phyloP scores from a whole-genome alignment of 2,888 invertebrate species.

The Parnassius glacialis region DNA sequence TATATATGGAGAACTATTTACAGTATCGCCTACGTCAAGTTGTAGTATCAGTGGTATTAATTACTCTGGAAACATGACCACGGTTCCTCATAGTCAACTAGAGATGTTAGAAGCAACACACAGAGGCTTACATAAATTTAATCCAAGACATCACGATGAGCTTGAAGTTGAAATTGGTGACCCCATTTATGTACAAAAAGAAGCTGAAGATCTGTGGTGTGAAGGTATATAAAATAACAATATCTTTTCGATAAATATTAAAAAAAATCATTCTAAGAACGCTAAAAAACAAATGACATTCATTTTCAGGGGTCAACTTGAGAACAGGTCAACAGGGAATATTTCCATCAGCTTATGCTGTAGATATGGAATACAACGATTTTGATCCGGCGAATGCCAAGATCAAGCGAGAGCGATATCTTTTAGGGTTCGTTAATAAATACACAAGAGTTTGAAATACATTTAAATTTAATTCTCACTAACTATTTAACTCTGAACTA shows the following conservation, averaged over 20 bases:
- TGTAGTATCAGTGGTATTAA: slow-evolving; percentile 78
- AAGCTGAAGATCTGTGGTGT: slow-evolving; percentile 98
- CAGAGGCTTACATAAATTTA: slow-evolving; percentile 96
- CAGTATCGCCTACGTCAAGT: slow-evolving; percentile 82
- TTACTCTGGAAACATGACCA: slow-evolving; percentile 84
- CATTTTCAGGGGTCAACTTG: slow-evolving; percentile 91
- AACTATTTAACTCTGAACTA: slow-evolving; percentile 34
- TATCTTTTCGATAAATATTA: too few species aligned
- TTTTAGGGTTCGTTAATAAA: slow-evolving; percentile 82
- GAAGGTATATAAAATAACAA: slow-evolving; percentile 84
- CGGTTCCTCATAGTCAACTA: slow-evolving; percentile 88
- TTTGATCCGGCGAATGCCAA: slow-evolving; percentile 94
- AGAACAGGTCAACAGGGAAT: slow-evolving; percentile 96
- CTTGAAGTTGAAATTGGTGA: slow-evolving; percentile 98
- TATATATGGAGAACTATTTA: slow-evolving; percentile 35
- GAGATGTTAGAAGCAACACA: slow-evolving; percentile 96
- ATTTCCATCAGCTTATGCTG: slow-evolving; percentile 98
- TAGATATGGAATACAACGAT: slow-evolving; percentile 97
- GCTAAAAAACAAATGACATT: background rate
- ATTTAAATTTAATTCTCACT: slow-evolving; percentile 1
- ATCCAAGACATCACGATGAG: slow-evolving; percentile 97
- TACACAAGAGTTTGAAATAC: background rate
- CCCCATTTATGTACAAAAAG: slow-evolving; percentile 97
- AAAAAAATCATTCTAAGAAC: too few species aligned
- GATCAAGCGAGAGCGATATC: slow-evolving; percentile 92